Evolutionary conservation across 2,888 invertebrate genomes (phyloP).

Genomic region (Bunonema sp.): DNA sequence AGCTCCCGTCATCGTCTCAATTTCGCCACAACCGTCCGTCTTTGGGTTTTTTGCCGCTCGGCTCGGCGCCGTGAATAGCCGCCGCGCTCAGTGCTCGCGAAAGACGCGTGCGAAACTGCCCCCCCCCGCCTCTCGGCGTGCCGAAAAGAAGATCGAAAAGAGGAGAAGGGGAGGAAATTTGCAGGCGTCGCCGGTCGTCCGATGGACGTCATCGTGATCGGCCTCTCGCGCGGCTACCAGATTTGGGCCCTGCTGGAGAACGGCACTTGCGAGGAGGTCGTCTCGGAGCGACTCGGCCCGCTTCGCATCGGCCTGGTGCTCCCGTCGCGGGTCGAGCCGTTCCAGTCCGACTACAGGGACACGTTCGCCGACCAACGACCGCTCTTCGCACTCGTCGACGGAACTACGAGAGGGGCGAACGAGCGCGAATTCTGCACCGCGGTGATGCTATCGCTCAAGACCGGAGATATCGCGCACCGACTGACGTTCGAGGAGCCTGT

Average conservation of each 20-base stretch:
- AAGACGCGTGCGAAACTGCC: neutral
- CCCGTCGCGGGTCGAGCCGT: slow-evolving; percentile 7
- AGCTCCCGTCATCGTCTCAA: no score
- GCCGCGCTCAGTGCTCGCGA: no score
- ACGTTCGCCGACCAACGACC: slow-evolving; percentile 14
- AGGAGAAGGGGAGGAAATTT: no score
- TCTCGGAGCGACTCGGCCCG: slow-evolving; percentile 81
- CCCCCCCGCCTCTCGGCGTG: neutral
- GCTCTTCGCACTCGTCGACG: slow-evolving; percentile 34
- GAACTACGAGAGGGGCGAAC: slow-evolving; percentile 27
- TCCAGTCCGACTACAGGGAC: slow-evolving; percentile 6
- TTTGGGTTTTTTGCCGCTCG: no score
- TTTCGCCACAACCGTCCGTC: no score
- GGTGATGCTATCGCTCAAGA: slow-evolving; percentile 46
- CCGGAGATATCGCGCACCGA: slow-evolving; percentile 45
- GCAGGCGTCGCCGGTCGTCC: slow-evolving; percentile 51
- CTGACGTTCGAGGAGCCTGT: slow-evolving; percentile 45
- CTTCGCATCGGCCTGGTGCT: slow-evolving; percentile 61
- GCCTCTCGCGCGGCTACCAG: slow-evolving; percentile 70
- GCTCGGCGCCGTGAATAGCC: no score
- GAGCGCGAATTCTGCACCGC: slow-evolving; percentile 46
- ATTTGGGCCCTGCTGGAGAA: slow-evolving; percentile 58
- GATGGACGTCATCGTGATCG: slow-evolving; percentile 70
- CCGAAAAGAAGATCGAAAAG: no score
- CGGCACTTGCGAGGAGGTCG: slow-evolving; percentile 81